Conservation (phyloP, 2,797 vertebrate species). For the Benthosema pterotum region DNA sequence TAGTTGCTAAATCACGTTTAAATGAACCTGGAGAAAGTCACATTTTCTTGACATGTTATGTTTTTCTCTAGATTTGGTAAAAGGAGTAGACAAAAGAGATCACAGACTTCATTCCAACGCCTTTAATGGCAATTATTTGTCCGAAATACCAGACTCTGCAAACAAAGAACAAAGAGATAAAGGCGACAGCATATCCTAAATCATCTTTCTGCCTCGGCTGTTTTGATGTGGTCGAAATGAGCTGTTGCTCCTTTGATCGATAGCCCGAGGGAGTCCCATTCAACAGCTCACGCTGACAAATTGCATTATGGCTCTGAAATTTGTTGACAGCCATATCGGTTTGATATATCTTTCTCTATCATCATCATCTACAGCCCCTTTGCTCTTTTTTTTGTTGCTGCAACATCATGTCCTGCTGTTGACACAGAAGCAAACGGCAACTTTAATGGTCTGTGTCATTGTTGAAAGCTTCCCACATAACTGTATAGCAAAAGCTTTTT, state of each 20-base stretch:
- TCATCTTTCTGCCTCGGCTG: slow-evolving; percentile 16
- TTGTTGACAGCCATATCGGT: slow-evolving; percentile 43
- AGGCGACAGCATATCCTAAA: slow-evolving; percentile 17
- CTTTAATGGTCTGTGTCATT: slow-evolving; percentile 77
- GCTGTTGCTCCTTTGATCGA: slow-evolving; percentile 29
- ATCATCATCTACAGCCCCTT: slow-evolving; percentile 43
- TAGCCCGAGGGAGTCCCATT: slow-evolving; percentile 29
- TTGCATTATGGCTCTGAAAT: slow-evolving; percentile 33
- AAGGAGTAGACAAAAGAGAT: slow-evolving; percentile 11
- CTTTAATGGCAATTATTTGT: slow-evolving; percentile 27
- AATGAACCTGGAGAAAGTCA: slow-evolving; percentile 22
- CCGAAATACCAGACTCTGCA: slow-evolving; percentile 8
- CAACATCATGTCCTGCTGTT: slow-evolving; percentile 34
- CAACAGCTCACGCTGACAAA: slow-evolving; percentile 31
- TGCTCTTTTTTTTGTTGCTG: slow-evolving; percentile 32
- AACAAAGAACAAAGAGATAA: slow-evolving; percentile 13
- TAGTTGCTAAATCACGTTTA: slow-evolving; percentile 16
- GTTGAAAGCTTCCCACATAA: slow-evolving; percentile 76
- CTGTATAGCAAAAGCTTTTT: slow-evolving; percentile 68
- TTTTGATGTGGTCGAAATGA: slow-evolving; percentile 57
- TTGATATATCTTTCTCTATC: slow-evolving; percentile 52
- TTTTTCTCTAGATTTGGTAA: slow-evolving; percentile 25
- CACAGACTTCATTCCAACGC: neutral
- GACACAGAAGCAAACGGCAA: slow-evolving; percentile 69
- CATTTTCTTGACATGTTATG: slow-evolving; percentile 19